These are phyloP conservation scores for Pteruthius melanotis DNA, from an alignment of 2,113 vertebrate species.

Conservation along the genomic window DNA sequence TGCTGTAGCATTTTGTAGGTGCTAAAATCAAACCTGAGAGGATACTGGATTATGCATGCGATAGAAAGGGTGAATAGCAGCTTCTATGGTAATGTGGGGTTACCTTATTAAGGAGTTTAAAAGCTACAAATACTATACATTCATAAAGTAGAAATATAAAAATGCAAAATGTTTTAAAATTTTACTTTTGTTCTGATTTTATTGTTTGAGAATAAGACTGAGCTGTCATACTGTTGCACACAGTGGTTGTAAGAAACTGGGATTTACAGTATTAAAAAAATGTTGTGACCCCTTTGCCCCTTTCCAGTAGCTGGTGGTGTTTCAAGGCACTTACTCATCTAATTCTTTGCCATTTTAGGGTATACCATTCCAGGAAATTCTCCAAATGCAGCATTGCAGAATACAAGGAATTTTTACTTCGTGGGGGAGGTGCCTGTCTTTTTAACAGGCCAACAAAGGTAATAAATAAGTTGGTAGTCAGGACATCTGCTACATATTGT, in stretches of 20 bases:
- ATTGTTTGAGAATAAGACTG: background rate
- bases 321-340: slow-evolving; percentile 10
- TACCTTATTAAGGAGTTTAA: background rate
- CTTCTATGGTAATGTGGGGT: background rate
- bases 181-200: slow-evolving; percentile 11
- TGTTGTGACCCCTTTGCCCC: background rate
- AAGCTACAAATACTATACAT: background rate
- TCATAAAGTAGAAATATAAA: background rate
- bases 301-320: background rate
- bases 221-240: background rate
- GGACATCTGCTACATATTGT: background rate
- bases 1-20: background rate
- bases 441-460: slow-evolving; percentile 97
- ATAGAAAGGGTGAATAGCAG: background rate
- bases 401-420: slow-evolving; percentile 92
- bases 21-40: background rate
- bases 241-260: slow-evolving; percentile 38
- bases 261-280: slow-evolving; percentile 24
- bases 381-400: slow-evolving; percentile 96
- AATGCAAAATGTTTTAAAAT: background rate
- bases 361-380: slow-evolving; percentile 90
- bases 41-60: background rate
- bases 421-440: slow-evolving; percentile 93
- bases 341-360: slow-evolving; percentile 73
- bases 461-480: background rate